phyloP scores from a whole-genome alignment of 2,113 vertebrate species.

The Lepidothrix coronata region DNA sequence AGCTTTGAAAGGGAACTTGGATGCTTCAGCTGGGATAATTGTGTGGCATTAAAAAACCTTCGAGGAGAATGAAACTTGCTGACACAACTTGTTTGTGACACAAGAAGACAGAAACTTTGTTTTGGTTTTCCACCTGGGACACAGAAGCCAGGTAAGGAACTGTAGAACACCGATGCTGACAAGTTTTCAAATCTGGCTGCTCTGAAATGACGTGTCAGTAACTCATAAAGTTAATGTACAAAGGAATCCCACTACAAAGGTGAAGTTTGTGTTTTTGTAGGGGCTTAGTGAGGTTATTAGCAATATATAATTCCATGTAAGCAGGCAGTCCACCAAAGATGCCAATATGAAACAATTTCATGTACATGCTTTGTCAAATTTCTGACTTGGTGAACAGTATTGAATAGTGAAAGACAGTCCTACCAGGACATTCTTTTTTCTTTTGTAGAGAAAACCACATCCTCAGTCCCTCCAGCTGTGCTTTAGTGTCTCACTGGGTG shows the following conservation, averaged over 20 bases:
- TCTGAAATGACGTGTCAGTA: background rate
- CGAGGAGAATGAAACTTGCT: background rate
- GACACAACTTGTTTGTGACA: background rate
- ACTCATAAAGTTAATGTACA: background rate
- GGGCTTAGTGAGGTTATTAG: background rate
- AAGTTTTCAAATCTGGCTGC: background rate
- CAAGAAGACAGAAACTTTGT: background rate
- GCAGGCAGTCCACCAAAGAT: background rate
- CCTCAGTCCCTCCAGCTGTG: background rate
- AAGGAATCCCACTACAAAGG: background rate
- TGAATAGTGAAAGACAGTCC: background rate
- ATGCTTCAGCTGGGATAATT: background rate
- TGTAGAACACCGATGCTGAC: background rate
- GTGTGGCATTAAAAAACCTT: background rate
- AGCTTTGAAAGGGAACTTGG: background rate
- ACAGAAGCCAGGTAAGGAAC: background rate
- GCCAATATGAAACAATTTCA: background rate
- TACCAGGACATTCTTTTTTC: background rate
- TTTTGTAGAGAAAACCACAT: background rate
- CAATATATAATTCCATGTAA: background rate
- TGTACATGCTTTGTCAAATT: accelerated
- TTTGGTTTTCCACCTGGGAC: background rate
- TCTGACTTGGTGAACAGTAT: background rate
- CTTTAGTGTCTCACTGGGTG: background rate
- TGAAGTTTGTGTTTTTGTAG: background rate